A percentile compares a stretch with the other conserved stretches of the same genome.
Conservation (phyloP, 1,140 invertebrate species). For the Drosophila athabasca region DNA sequence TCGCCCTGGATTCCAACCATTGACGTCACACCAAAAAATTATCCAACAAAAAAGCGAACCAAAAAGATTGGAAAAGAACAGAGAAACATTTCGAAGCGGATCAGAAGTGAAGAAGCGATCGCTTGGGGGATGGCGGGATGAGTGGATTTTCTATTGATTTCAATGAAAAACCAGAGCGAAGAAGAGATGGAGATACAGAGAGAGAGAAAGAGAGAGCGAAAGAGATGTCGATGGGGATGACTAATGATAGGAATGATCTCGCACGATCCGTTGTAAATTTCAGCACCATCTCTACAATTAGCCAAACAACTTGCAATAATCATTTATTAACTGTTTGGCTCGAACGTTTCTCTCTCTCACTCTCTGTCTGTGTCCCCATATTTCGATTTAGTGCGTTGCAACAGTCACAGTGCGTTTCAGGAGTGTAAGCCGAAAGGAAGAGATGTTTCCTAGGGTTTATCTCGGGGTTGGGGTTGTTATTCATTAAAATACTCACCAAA, state of each 20-base stretch:
- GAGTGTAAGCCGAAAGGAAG: background rate
- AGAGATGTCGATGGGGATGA: conserved; percentile 17
- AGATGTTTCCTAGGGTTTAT: too few species aligned
- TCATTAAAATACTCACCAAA: too few species aligned
- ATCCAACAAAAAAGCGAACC: conserved; percentile 6
- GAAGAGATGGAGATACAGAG: background rate
- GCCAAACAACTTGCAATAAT: conserved; percentile 46
- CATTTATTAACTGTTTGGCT: conserved; percentile 47
- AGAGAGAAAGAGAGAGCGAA: conserved; percentile 2
- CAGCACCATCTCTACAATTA: conserved; percentile 53
- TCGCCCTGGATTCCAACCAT: conserved; percentile 65
- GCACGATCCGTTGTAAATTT: conserved; percentile 38
- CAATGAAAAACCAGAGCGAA: conserved; percentile 19
- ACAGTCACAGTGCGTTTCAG: conserved; percentile 5
- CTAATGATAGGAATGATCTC: conserved; percentile 36
- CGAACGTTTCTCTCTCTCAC: background rate
- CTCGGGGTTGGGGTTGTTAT: too few species aligned
- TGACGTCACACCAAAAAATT: conserved; percentile 62
- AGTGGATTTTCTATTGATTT: conserved; percentile 39
- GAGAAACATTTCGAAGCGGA: conserved; percentile 4
- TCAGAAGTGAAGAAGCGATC: conserved; percentile 3
- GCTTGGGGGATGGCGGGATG: background rate
- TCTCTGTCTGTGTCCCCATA: background rate
- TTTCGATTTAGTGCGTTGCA: background rate
- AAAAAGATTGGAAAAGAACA: conserved; percentile 30